These are phyloP conservation scores for Drosophila neoperkinsi DNA, from an alignment of 2,888 invertebrate species.

Conservation along the genomic window DNA sequence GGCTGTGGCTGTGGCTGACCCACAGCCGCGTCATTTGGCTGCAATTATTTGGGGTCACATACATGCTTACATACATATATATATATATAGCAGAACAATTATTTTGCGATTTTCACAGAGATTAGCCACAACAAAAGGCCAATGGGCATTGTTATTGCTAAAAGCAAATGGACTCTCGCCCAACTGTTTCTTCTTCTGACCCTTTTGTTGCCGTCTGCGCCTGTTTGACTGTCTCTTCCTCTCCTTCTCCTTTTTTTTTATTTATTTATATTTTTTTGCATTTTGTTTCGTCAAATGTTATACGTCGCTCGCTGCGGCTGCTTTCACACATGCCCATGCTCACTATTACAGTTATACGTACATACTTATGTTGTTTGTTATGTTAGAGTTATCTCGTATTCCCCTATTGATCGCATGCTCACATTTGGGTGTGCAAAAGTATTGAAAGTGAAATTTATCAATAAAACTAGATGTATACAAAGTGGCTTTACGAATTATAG, in stretches of 20 bases:
- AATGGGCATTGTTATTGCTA: constrained; percentile 58
- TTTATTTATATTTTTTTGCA: neutral
- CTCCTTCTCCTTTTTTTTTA: neutral
- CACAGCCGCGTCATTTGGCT: constrained; percentile 72
- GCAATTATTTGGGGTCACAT: constrained; percentile 70
- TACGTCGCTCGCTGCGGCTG: constrained; percentile 33
- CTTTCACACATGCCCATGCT: constrained; percentile 19
- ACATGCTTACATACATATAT: constrained; percentile 3
- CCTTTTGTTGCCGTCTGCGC: constrained; percentile 49
- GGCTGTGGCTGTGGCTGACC: constrained; percentile 20
- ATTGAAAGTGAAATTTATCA: too few species aligned
- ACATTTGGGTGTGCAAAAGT: too few species aligned
- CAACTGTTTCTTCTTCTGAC: constrained; percentile 63
- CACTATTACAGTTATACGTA: neutral
- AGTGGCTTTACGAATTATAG: too few species aligned
- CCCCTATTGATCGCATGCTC: too few species aligned
- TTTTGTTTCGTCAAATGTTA: constrained; percentile 38
- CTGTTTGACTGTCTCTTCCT: constrained; percentile 9
- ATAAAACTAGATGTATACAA: too few species aligned
- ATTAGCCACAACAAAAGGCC: constrained; percentile 74
- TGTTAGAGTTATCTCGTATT: too few species aligned
- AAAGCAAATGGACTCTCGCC: constrained; percentile 41
- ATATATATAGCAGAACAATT: constrained; percentile 42
- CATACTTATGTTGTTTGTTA: neutral
- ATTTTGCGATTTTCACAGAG: constrained; percentile 78